Evolutionary conservation across 2,113 vertebrate species (phyloP).

Genomic region (Synchiropus splendidus): DNA sequence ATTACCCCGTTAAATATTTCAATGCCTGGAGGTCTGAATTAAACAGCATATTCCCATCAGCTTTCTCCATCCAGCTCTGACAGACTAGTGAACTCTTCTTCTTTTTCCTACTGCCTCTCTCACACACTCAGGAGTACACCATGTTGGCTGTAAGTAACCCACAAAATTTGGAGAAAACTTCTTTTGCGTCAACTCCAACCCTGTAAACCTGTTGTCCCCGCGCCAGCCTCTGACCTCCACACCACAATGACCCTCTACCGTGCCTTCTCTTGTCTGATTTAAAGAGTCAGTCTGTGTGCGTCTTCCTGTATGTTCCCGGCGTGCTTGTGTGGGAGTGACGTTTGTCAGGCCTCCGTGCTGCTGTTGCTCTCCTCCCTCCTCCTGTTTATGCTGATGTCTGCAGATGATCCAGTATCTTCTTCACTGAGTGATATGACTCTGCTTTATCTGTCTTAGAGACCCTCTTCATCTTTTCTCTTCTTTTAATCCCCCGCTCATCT

Average conservation of each 20-base stretch:
- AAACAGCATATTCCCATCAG: constrained; percentile 9
- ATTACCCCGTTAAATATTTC: constrained; percentile 26
- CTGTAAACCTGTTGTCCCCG: constrained; percentile 34
- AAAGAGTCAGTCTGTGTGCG: constrained; percentile 4
- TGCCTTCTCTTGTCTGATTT: not conserved
- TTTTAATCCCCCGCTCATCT: too few relatives aligned
- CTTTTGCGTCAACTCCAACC: constrained; percentile 36
- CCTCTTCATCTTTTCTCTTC: too few relatives aligned
- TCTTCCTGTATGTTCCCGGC: constrained; percentile 6
- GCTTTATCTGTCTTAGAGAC: too few relatives aligned
- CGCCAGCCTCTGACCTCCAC: constrained; percentile 29
- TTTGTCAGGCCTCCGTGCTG: constrained; percentile 48
- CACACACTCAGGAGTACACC: constrained; percentile 89
- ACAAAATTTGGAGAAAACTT: constrained; percentile 52
- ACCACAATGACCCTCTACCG: not conserved
- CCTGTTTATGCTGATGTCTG: not conserved
- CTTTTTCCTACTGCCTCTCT: constrained; percentile 78
- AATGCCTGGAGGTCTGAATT: too few relatives aligned
- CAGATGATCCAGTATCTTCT: too few relatives aligned
- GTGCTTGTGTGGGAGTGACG: constrained; percentile 8
- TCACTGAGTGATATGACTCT: too few relatives aligned
- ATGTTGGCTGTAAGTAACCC: constrained; percentile 90
- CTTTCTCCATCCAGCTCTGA: constrained; percentile 21
- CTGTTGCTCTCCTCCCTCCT: constrained; percentile 55
- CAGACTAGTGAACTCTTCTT: constrained; percentile 61